Evolutionary conservation across 1,140 invertebrate species (phyloP).

Genomic region (Atta cephalotes): DNA sequence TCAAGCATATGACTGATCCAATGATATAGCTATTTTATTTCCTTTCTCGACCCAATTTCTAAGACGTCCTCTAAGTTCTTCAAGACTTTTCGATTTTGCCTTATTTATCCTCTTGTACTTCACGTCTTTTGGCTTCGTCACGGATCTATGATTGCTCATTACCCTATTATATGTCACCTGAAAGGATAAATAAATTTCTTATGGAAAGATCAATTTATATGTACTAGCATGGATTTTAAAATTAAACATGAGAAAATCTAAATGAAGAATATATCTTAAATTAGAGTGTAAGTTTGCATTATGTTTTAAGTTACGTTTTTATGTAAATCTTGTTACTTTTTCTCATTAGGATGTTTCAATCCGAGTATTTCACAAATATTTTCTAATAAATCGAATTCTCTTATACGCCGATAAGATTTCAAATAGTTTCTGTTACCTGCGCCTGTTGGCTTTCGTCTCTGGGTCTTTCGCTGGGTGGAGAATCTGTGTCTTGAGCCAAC

Average conservation of each 20-base stretch:
- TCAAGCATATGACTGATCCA: constrained; percentile 86
- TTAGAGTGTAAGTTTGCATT: not conserved
- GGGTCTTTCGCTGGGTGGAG: constrained; percentile 78
- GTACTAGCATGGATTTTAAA: not conserved
- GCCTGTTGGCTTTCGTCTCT: constrained; percentile 84
- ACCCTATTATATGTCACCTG: constrained; percentile 94
- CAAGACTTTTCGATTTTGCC: constrained; percentile 95
- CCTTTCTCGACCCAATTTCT: constrained; percentile 94
- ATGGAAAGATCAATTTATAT: not conserved
- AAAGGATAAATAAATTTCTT: constrained; percentile 54
- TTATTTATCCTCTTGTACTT: constrained; percentile 96
- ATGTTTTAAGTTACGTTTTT: not conserved
- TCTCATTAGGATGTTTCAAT: not conserved
- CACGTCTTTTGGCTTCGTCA: constrained; percentile 95
- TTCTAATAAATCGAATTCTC: not conserved
- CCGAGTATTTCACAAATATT: not conserved
- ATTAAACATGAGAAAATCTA: not conserved
- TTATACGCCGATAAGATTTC: not conserved
- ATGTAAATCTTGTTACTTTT: not conserved
- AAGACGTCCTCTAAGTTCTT: constrained; percentile 92
- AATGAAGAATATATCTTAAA: not conserved
- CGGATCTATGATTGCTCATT: constrained; percentile 95
- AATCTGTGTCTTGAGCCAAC: constrained; percentile 81
- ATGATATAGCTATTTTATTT: constrained; percentile 88
- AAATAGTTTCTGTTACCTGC: constrained; percentile 73